Evolutionary conservation across 2,888 invertebrate species (phyloP), one percentile per base, ranked within the genome.

Genomic region (Encarsia formosa): DNA sequence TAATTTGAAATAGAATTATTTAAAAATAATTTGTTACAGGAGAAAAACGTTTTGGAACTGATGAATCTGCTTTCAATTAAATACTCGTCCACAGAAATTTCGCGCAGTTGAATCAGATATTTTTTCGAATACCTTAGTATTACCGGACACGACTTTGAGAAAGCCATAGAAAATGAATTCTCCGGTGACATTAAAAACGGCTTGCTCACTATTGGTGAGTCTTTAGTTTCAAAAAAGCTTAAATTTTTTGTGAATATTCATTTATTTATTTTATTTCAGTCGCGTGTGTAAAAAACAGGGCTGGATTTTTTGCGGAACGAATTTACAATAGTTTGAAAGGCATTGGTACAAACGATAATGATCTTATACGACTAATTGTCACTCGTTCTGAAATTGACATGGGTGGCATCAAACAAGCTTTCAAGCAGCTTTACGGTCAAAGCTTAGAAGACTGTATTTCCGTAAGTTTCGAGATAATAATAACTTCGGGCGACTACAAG

Each of bases 321-420:
- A 78, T 95, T 46, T 85, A 92, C 75, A 86, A 88, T 68, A 85
- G 89, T 47, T 91, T 95, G 91, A 88, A 87, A 69, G 94, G 95
- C 4, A 73, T 88, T 59, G 95, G 95, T 54, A 95, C 94, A 4
- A 87, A 91, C 67, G 94, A 95, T 71, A 79, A 82, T 41, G 86
- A 88, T 63, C 78, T 95, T 60, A 92, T 94, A 63, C 85, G 94
- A 65, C 77, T 94, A 51, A 81, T 93, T 64, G 87, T 91, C 41
- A 88, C 91, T 1, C 83, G 92, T 62, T 83, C 82, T 66, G 89
- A 92, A 80, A 79, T 91, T 50, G 94, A 94, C 72, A 82, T 94
- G 79, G 85, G 81, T 1, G 90, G 91, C 64, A 90, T 94, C 65
- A 88, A 90, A 61, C 79, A 81, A 57, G 87, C 86, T 64, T 95